Evolutionary conservation across 2,113 vertebrate genomes (phyloP).

Genomic region (Pseudorectes ferrugineus): DNA sequence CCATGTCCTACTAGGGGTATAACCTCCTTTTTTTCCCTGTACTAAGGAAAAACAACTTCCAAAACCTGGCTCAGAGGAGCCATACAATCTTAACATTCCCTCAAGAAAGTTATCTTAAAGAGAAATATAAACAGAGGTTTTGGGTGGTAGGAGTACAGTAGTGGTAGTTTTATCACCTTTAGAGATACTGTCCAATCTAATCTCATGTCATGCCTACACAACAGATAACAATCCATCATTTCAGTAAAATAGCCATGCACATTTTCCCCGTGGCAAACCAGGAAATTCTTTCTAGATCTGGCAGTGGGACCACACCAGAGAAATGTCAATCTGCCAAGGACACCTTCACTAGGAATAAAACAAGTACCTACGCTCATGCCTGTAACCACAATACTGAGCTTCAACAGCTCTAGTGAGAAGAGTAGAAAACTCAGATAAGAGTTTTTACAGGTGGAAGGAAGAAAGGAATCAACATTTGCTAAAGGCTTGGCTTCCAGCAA

Average conservation of each 20-base stretch:
- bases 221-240: neutral
- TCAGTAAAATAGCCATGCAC: fast-evolving
- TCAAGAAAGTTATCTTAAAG: neutral
- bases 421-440: neutral
- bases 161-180: neutral
- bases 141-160: neutral
- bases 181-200: neutral
- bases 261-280: neutral
- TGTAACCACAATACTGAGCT: neutral
- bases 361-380: fast-evolving
- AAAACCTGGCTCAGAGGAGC: neutral
- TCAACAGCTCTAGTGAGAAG: neutral
- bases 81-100: neutral
- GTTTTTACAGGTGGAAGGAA: neutral
- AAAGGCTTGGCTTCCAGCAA: neutral
- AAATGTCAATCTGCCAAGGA: neutral
- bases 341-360: neutral
- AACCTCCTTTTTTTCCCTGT: neutral
- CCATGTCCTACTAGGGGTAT: neutral
- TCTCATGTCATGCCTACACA: neutral
- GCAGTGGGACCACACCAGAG: neutral
- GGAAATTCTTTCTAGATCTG: neutral
- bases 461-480: neutral
- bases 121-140: neutral
- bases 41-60: neutral